Evolutionary conservation across 2,888 invertebrate species (phyloP).

Genomic region (Luffia ferchaultella): DNA sequence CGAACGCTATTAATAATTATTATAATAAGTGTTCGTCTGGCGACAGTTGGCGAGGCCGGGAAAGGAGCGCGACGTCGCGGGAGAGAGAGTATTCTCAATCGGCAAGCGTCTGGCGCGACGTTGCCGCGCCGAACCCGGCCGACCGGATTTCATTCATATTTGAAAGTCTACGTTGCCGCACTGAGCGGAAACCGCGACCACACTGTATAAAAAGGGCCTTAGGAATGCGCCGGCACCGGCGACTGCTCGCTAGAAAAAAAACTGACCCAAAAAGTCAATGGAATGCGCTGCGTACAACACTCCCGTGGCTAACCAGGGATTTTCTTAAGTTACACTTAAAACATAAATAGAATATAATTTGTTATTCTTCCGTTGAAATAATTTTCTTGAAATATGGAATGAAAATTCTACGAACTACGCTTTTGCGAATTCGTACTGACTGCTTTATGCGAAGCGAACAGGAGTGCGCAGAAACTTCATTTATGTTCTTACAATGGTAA

Average conservation of each 20-base stretch:
- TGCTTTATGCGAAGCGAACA: conserved; percentile 3
- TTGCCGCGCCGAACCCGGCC: conserved; percentile 53
- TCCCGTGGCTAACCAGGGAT: too few relatives aligned
- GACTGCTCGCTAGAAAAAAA: conserved; percentile 45
- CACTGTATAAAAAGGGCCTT: conserved; percentile 62
- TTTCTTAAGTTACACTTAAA: too few relatives aligned
- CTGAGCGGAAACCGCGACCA: conserved; percentile 65
- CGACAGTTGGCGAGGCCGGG: conserved; percentile 11
- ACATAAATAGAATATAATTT: too few relatives aligned
- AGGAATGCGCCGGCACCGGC: conserved; percentile 63
- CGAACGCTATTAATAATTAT: not conserved
- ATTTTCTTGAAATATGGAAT: too few relatives aligned
- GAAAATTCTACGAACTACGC: too few relatives aligned
- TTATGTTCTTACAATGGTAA: conserved; percentile 10
- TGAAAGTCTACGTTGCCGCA: conserved; percentile 63
- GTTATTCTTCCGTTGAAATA: too few relatives aligned
- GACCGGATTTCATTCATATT: conserved; percentile 67
- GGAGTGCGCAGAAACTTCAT: conserved; percentile 9
- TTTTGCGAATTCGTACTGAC: too few relatives aligned
- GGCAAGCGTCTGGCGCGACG: conserved; percentile 57
- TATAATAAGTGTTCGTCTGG: not conserved
- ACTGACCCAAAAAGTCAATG: conserved; percentile 27
- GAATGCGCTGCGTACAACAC: conserved; percentile 6
- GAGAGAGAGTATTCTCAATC: conserved; percentile 57
- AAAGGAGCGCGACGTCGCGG: conserved; percentile 40